These are phyloP conservation scores for Gymnopithys bicolor DNA, from an alignment of 2,797 vertebrate genomes.

Conservation along the genomic window DNA sequence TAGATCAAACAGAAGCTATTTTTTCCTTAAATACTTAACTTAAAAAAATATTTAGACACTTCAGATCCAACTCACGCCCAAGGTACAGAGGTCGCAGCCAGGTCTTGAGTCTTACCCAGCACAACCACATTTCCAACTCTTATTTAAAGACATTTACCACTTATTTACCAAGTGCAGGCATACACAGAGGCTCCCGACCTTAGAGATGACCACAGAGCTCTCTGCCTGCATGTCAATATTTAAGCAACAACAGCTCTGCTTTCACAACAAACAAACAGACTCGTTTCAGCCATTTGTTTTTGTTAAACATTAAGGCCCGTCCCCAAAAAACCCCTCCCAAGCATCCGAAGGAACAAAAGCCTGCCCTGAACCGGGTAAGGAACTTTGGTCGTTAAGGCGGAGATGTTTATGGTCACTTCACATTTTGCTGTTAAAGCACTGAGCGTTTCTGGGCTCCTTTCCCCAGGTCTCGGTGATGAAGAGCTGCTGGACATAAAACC, in stretches of 20 bases:
- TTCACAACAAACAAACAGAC: neutral
- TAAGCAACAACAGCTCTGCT: neutral
- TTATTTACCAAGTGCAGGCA: neutral
- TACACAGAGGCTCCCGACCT: neutral
- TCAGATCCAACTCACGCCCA: neutral
- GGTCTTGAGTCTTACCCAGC: neutral
- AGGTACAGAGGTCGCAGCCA: neutral
- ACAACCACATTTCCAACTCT: neutral
- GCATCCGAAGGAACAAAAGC: accelerated
- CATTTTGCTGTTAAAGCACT: neutral
- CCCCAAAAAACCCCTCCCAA: neutral
- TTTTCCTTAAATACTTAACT: neutral
- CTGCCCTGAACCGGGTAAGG: neutral
- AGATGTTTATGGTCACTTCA: neutral
- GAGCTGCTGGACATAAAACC: neutral
- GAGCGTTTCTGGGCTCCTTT: neutral
- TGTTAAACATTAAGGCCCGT: neutral
- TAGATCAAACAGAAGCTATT: accelerated
- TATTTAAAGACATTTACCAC: neutral
- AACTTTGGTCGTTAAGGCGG: accelerated
- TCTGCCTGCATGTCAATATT: neutral
- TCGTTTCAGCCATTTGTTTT: neutral
- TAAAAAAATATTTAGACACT: neutral
- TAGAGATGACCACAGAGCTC: neutral
- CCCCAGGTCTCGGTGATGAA: neutral